Evolutionary conservation across 2,113 vertebrate species (phyloP).

Genomic region (Microcebus tavaratra): DNA sequence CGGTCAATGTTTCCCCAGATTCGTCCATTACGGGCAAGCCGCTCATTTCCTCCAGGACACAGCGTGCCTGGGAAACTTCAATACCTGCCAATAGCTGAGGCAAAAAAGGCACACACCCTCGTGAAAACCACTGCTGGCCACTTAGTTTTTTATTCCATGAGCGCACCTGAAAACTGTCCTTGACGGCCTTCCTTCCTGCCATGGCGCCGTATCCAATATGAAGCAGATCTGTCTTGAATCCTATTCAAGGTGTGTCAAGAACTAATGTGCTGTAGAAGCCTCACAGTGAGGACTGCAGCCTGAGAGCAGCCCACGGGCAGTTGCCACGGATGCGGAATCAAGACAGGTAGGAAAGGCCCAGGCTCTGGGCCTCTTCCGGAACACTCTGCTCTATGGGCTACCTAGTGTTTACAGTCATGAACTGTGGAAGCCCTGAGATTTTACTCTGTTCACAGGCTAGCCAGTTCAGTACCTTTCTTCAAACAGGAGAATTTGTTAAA

Average conservation of each 20-base stretch:
- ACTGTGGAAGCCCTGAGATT: neutral
- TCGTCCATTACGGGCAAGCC: neutral
- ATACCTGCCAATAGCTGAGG: neutral
- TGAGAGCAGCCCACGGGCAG: no score
- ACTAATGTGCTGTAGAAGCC: neutral
- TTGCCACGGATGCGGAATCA: neutral
- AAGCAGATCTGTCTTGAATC: neutral
- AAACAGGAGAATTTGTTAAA: neutral
- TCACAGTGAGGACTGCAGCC: neutral
- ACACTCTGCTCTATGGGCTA: accelerated
- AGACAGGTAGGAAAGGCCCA: neutral
- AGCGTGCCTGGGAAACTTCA: neutral
- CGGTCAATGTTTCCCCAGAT: neutral
- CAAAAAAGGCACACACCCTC: neutral
- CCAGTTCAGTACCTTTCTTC: neutral
- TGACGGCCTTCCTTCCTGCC: neutral
- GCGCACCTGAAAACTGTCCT: neutral
- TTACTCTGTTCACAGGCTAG: neutral
- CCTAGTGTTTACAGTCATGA: neutral
- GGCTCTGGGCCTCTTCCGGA: neutral
- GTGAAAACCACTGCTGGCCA: neutral
- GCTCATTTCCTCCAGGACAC: neutral
- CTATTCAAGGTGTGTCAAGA: neutral
- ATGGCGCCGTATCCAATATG: neutral
- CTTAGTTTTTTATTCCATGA: neutral